These are phyloP conservation scores for Stichodactyla mertensii DNA, from an alignment of 64 coral and sea anemone species.

Conservation along the genomic window DNA sequence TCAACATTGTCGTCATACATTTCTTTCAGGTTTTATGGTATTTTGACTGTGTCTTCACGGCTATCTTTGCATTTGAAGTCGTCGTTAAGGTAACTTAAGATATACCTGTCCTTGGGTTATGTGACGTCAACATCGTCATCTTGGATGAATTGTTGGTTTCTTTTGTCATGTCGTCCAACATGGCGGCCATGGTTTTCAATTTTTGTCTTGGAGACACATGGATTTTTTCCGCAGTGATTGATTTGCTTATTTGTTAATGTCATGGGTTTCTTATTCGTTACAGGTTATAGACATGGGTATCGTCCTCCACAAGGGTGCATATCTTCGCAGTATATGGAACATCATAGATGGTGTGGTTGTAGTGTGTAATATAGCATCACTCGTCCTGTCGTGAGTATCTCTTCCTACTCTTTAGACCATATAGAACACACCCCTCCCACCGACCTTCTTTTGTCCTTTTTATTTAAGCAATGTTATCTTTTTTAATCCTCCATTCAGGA, in stretches of 20 bases:
- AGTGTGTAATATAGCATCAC: conserved; percentile 46
- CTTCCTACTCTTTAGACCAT: background rate
- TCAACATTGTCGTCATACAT: background rate
- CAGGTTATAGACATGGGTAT: conserved; percentile 65
- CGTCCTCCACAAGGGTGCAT: conserved; percentile 65
- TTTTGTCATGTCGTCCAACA: background rate
- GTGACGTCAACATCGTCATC: background rate
- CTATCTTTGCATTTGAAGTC: conserved; percentile 75
- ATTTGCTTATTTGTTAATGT: too few species aligned
- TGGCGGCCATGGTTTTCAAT: background rate
- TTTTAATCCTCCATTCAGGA: background rate
- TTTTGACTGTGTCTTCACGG: conserved; percentile 60
- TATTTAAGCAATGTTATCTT: background rate
- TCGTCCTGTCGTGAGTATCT: conserved; percentile 24
- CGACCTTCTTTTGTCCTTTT: background rate
- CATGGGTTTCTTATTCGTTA: too few species aligned
- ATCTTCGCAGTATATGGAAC: conserved; percentile 69
- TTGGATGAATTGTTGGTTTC: too few species aligned
- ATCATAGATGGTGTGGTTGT: conserved; percentile 70
- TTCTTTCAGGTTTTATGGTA: conserved; percentile 49
- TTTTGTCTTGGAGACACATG: too few species aligned
- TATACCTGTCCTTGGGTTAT: background rate
- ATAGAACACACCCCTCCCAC: too few species aligned
- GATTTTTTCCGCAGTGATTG: too few species aligned
- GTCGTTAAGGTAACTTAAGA: conserved; percentile 56